phyloP scores from a whole-genome alignment of 2,113 vertebrate genomes.

The Heterochromis multidens region DNA sequence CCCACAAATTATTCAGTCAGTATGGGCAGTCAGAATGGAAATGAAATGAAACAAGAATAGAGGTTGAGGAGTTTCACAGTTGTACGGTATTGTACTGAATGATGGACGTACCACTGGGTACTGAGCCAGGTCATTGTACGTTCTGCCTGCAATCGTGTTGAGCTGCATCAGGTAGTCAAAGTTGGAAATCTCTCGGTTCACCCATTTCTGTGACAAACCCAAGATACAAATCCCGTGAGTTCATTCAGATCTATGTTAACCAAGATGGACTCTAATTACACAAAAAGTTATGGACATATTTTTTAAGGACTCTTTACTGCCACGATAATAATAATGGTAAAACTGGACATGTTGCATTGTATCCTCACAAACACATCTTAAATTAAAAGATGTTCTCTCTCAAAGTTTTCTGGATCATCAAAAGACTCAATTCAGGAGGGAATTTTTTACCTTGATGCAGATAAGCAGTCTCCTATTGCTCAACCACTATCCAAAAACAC shows the following conservation, averaged over 20 bases:
- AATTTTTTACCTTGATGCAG: too few relatives aligned
- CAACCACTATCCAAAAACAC: too few relatives aligned
- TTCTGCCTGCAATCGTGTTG: conserved; percentile 95
- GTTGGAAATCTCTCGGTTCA: conserved; percentile 96
- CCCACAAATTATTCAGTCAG: not conserved
- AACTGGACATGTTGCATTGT: too few relatives aligned
- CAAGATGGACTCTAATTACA: not conserved
- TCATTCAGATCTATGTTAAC: not conserved
- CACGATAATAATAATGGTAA: too few relatives aligned
- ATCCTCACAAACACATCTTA: too few relatives aligned
- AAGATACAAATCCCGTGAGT: not conserved
- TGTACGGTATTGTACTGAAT: not conserved
- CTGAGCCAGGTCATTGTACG: conserved; percentile 95
- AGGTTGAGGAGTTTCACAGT: not conserved
- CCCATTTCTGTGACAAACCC: conserved; percentile 86
- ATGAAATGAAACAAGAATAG: not conserved
- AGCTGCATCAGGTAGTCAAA: conserved; percentile 98
- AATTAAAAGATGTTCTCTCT: too few relatives aligned
- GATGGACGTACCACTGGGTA: conserved; percentile 89
- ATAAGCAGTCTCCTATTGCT: too few relatives aligned
- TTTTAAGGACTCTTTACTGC: too few relatives aligned
- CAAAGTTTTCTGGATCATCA: too few relatives aligned
- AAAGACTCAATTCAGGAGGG: too few relatives aligned
- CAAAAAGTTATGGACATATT: too few relatives aligned
- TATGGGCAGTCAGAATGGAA: not conserved